phyloP scores from a whole-genome alignment of 2,888 invertebrate species.

The Trilocha varians region DNA sequence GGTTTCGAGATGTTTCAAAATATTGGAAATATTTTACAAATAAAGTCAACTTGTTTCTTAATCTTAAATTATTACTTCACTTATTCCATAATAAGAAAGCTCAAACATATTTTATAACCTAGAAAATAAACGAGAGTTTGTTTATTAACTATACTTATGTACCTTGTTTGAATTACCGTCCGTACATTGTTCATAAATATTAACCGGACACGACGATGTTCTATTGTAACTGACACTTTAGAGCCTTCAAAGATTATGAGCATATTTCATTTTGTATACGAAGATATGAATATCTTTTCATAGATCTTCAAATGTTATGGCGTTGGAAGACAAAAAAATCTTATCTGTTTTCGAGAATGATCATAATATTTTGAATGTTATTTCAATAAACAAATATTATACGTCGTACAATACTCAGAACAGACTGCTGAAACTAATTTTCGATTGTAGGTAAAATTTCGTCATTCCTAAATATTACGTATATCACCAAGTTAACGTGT shows the following conservation, averaged over 20 bases:
- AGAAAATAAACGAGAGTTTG: background rate
- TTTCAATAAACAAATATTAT: no score
- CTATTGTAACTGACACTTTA: conserved; percentile 35
- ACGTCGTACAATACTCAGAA: no score
- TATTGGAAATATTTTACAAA: no score
- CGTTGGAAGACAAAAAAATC: background rate
- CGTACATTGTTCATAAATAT: conserved; percentile 6
- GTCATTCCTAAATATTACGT: no score
- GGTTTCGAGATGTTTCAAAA: no score
- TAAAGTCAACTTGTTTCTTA: no score
- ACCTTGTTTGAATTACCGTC: background rate
- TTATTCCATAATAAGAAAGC: conserved; percentile 12
- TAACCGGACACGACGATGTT: conserved; percentile 28
- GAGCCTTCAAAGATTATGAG: background rate
- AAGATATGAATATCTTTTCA: background rate
- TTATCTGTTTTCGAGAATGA: background rate
- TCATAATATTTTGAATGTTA: no score
- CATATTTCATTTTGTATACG: background rate
- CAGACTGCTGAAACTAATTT: no score
- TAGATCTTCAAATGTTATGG: background rate
- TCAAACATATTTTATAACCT: conserved; percentile 4
- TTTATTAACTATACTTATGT: background rate
- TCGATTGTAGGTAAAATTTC: no score
- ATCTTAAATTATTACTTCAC: no score
- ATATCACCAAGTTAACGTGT: no score